phyloP scores from a whole-genome alignment of 2,113 vertebrate genomes.

The Oreochromis tanganicae region DNA sequence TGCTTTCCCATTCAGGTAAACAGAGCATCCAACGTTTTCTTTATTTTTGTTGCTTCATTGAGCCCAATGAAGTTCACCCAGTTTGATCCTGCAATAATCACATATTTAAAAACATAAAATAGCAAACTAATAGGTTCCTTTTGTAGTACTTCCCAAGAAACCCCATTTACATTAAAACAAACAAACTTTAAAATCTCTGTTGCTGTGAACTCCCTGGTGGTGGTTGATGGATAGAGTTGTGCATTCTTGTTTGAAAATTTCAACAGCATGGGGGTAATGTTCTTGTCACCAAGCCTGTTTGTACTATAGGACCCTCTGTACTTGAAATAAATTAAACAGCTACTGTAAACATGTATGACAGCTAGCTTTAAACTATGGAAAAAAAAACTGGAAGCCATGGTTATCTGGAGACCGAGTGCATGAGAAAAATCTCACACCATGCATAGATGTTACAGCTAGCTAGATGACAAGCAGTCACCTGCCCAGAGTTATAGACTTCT shows the following conservation, averaged over 20 bases:
- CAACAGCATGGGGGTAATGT: neutral
- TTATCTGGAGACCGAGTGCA: neutral
- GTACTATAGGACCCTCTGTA: no score
- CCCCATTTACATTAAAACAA: neutral
- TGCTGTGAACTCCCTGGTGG: neutral
- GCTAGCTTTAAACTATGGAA: neutral
- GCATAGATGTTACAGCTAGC: neutral
- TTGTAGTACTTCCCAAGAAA: neutral
- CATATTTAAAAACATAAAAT: neutral
- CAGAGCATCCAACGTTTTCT: neutral
- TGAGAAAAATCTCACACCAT: neutral
- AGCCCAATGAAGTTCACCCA: neutral
- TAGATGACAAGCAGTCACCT: neutral
- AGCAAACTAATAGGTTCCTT: neutral
- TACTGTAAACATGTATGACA: neutral
- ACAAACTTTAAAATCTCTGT: neutral
- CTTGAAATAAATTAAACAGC: neutral
- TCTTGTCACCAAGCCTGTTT: neutral
- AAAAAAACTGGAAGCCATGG: neutral
- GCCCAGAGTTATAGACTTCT: neutral
- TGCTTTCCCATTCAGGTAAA: constrained; percentile 91
- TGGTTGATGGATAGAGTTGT: neutral
- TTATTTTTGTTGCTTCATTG: neutral
- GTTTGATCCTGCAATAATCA: accelerated
- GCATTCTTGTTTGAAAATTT: neutral